Evolutionary conservation across 2,888 invertebrate genomes (phyloP).

Genomic region (Oscheius sp.): DNA sequence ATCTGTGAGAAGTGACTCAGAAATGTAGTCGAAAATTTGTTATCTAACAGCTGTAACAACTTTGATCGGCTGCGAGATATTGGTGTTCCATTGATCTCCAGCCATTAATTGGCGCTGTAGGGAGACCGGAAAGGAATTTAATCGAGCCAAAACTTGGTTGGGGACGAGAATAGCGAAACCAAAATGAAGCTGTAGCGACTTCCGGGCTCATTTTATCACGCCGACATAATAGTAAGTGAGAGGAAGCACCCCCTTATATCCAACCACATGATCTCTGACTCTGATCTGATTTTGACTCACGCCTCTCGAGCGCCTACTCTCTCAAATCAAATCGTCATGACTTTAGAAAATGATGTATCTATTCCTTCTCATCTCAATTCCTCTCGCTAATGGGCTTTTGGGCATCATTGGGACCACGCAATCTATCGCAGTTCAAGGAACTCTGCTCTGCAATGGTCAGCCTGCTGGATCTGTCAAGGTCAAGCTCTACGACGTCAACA

Average conservation of each 20-base stretch:
- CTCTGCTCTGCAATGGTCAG: conserved; percentile 19
- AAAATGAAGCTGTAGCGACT: background rate
- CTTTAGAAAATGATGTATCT: background rate
- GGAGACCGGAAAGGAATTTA: too few species aligned
- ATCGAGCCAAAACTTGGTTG: too few species aligned
- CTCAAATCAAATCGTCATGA: background rate
- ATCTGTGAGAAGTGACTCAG: too few species aligned
- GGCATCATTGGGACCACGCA: conserved; percentile 22
- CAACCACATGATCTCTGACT: background rate
- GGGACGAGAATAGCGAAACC: too few species aligned
- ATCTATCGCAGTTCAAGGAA: conserved; percentile 14
- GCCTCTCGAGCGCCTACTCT: background rate
- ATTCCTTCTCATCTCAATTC: conserved; percentile 9
- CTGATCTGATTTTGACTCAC: background rate
- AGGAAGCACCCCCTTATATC: too few species aligned
- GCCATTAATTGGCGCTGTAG: too few species aligned
- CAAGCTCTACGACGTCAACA: conserved; percentile 24
- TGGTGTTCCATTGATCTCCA: too few species aligned
- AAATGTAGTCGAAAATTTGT: too few species aligned
- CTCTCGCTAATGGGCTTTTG: background rate
- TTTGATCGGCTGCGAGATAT: too few species aligned
- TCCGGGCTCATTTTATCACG: background rate
- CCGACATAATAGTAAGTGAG: background rate
- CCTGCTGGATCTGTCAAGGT: conserved; percentile 21
- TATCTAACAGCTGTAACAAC: too few species aligned